These are phyloP conservation scores for Bhutanitis thaidina DNA, from an alignment of 2,888 invertebrate genomes.

Conservation along the genomic window DNA sequence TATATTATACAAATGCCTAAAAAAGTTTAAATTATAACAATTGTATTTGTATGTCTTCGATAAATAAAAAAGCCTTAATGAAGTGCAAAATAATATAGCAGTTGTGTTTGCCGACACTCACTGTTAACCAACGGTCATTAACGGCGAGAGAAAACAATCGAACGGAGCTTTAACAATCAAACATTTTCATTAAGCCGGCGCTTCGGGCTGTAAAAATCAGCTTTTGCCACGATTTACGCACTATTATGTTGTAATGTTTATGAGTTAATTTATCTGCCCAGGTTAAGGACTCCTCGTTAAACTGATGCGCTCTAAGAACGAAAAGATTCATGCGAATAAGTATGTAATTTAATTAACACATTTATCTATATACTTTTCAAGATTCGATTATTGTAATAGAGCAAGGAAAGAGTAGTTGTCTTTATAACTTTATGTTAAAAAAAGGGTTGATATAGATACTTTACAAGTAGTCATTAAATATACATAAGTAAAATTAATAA, in stretches of 20 bases:
- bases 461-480: no score
- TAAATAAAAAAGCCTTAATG: not conserved
- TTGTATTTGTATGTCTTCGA: not conserved
- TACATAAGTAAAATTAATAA: no score
- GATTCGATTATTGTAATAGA: no score
- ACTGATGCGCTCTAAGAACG: slow-evolving; percentile 33
- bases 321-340: slow-evolving; percentile 5
- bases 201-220: slow-evolving; percentile 50
- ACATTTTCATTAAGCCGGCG: slow-evolving; percentile 54
- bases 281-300: slow-evolving; percentile 40
- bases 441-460: no score
- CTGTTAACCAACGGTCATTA: slow-evolving; percentile 39
- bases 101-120: slow-evolving; percentile 22
- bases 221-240: slow-evolving; percentile 50
- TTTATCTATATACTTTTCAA: no score
- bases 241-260: slow-evolving; percentile 45
- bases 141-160: slow-evolving; percentile 52
- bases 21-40: no score
- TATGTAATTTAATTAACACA: no score
- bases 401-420: no score
- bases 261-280: slow-evolving; percentile 46
- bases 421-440: no score
- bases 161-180: slow-evolving; percentile 50
- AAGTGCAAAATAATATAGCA: slow-evolving; percentile 11
- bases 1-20: no score